Evolutionary conservation across 2,888 invertebrate species (phyloP).

Genomic region (Therioaphis trifolii): DNA sequence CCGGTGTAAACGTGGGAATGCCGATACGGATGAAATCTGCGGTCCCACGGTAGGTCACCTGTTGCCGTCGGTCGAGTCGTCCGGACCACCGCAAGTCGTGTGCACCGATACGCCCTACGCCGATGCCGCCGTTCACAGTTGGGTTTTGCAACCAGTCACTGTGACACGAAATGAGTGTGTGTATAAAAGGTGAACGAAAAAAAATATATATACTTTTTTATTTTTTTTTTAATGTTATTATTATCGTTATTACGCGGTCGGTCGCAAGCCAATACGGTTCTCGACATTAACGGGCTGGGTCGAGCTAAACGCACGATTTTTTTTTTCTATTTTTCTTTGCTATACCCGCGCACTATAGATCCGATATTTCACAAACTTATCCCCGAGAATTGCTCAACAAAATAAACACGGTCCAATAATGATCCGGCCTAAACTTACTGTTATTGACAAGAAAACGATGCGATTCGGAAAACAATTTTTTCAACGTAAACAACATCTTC

Average conservation of each 20-base stretch:
- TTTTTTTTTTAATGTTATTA: background rate
- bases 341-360: background rate
- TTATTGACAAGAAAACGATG: background rate
- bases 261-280: background rate
- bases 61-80: conserved; percentile 55
- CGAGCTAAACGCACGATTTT: conserved; percentile 18
- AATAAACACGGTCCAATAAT: background rate
- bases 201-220: background rate
- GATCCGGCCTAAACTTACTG: background rate
- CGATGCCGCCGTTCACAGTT: background rate
- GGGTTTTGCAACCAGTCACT: conserved; percentile 58
- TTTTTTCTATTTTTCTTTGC: too few relatives aligned
- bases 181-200: conserved; percentile 11
- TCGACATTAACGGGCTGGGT: background rate
- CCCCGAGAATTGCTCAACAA: background rate
- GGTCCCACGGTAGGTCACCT: conserved; percentile 62
- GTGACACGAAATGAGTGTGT: conserved; percentile 47
- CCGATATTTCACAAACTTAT: background rate
- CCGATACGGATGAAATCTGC: conserved; percentile 58
- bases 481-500: too few relatives aligned
- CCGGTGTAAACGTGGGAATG: conserved; percentile 56
- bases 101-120: conserved; percentile 53
- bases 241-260: background rate
- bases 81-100: conserved; percentile 56
- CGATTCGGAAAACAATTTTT: background rate